Evolutionary conservation across 2,888 invertebrate species (phyloP).

Genomic region (Sesamia inferens): DNA sequence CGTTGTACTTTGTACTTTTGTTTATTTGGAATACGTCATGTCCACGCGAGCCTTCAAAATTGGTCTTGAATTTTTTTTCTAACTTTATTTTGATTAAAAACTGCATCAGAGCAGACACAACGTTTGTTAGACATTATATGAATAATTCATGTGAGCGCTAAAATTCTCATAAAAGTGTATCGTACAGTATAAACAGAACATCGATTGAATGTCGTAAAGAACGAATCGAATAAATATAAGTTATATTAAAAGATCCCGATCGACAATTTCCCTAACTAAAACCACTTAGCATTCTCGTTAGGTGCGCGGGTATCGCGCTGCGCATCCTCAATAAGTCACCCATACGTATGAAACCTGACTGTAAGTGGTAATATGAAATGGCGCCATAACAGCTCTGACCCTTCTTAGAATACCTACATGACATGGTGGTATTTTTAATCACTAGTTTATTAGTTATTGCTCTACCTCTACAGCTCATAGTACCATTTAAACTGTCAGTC

Average conservation of each 20-base stretch:
- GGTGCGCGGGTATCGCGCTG: slow-evolving; percentile 65
- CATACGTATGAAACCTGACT: slow-evolving; percentile 69
- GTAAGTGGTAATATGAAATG: slow-evolving; percentile 73
- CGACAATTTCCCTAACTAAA: slow-evolving; percentile 66
- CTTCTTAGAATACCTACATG: slow-evolving; percentile 67
- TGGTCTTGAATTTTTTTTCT: background rate
- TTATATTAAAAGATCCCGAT: slow-evolving; percentile 48
- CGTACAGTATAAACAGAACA: slow-evolving; percentile 21
- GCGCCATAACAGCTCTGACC: slow-evolving; percentile 67
- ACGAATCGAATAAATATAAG: slow-evolving; percentile 40
- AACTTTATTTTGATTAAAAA: slow-evolving; percentile 16
- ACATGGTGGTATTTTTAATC: slow-evolving; percentile 54
- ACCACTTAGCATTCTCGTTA: slow-evolving; percentile 73
- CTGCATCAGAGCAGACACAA: slow-evolving; percentile 1
- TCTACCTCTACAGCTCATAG: slow-evolving; percentile 5
- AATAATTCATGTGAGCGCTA: slow-evolving; percentile 34
- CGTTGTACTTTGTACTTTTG: slow-evolving; percentile 1
- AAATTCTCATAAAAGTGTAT: slow-evolving; percentile 41
- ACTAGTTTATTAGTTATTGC: slow-evolving; percentile 25
- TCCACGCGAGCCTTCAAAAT: background rate
- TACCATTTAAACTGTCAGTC: slow-evolving; percentile 8
- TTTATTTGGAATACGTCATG: background rate
- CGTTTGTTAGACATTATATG: slow-evolving; percentile 27
- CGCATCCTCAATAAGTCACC: slow-evolving; percentile 73
- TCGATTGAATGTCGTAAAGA: slow-evolving; percentile 31